Evolutionary conservation across 2,888 invertebrate species (phyloP), one percentile per base, ranked within the genome.

Genomic region (Zhuqinia jingwanae): DNA sequence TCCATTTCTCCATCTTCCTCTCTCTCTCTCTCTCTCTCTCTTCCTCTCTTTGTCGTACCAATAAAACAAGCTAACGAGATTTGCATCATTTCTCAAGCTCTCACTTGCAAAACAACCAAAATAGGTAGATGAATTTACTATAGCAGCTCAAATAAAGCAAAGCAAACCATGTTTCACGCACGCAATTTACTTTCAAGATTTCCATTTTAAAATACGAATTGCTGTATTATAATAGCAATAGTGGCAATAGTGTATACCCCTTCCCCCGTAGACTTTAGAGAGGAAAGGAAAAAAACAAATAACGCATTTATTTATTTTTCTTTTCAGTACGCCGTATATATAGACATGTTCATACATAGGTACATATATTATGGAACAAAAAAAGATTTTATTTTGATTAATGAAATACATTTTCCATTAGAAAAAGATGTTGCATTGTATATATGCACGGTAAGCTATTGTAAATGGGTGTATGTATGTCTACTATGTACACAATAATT

Each of bases 381-480:
- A n/a, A n/a, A n/a, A n/a, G n/a, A n/a, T n/a, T n/a, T n/a, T 20
- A 65, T 50, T 65, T 81, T 81, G 81, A 81, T 70, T 81, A 81
- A 81, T 81, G 81, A 11, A 73, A 73, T 70, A 25, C 42, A 17
- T 25, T 80, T 53, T 50, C 81, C 45, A 56, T 81, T 76, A 76
- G 6, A 75, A 68, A 75, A 81, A 63, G n/a, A 63, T 45, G 73
- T 25, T 47, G n/a, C 45, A 68, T 20, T n/a, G n/a, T n/a, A n/a
- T n/a, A 11, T n/a, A n/a, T n/a, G n/a, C n/a, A n/a, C n/a, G n/a
- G n/a, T n/a, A n/a, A n/a, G n/a, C n/a, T n/a, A n/a, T n/a, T n/a
- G n/a, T n/a, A n/a, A n/a, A n/a, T n/a, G n/a, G n/a, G n/a, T n/a
- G n/a, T n/a, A n/a, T n/a, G n/a, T n/a, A n/a, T n/a, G n/a, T n/a